Percentiles rank a stretch among this genome's conserved stretches.
phyloP scores from a whole-genome alignment of 2,113 vertebrate species.

The Python bivittatus region DNA sequence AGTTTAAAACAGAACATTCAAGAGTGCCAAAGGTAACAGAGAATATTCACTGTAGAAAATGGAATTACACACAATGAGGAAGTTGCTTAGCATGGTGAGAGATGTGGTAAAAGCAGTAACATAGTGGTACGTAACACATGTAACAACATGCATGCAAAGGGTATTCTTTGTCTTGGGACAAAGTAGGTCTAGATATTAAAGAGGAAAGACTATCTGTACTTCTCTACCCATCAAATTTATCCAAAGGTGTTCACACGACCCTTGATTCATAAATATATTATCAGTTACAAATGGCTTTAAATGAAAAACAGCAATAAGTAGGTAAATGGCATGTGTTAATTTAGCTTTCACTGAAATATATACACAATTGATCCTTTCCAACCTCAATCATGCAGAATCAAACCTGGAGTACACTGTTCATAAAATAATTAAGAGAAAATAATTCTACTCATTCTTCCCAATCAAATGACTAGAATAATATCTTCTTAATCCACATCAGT shows the following conservation, averaged over 20 bases:
- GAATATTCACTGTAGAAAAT: neutral
- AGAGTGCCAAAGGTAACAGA: neutral
- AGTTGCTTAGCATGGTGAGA: neutral
- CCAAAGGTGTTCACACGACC: neutral
- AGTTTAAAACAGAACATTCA: neutral
- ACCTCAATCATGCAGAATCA: neutral
- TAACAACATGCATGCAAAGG: neutral
- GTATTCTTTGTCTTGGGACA: neutral
- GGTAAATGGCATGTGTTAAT: neutral
- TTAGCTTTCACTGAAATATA: neutral
- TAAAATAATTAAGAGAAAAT: neutral
- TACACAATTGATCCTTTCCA: neutral
- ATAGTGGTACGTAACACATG: neutral
- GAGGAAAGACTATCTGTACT: neutral
- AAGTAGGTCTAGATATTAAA: neutral
- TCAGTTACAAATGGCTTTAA: neutral
- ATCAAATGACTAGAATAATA: neutral
- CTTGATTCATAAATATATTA: neutral
- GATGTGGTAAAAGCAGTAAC: neutral
- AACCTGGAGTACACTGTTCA: neutral
- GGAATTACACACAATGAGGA: neutral
- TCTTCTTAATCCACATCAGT: neutral
- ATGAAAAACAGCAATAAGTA: neutral
- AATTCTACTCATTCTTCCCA: neutral
- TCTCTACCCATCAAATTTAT: neutral